Evolutionary conservation across 1,140 invertebrate species (phyloP).

Genomic region (Aleiodes sp.): DNA sequence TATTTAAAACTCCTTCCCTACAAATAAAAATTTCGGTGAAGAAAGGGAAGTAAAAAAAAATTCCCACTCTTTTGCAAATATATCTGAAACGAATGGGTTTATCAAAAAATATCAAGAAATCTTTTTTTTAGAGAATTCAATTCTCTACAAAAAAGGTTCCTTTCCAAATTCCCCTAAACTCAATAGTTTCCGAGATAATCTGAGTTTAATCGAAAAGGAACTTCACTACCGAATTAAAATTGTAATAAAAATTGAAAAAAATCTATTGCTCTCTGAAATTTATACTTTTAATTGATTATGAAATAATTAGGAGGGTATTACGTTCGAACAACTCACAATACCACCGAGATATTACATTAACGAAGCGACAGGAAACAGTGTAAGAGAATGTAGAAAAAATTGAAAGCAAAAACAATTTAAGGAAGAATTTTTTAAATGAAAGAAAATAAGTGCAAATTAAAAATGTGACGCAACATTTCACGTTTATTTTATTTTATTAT

Average conservation of each 20-base stretch:
- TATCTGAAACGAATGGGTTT: too few species aligned
- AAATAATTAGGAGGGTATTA: conserved; percentile 57
- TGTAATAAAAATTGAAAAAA: too few species aligned
- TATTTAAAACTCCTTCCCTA: conserved; percentile 8
- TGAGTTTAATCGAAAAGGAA: too few species aligned
- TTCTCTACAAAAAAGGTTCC: too few species aligned
- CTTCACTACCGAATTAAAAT: too few species aligned
- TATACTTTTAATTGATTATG: conserved; percentile 49
- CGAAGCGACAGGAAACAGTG: conserved; percentile 54
- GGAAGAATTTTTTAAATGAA: background rate
- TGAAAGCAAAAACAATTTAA: background rate
- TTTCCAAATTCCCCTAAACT: too few species aligned
- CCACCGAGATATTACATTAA: conserved; percentile 64
- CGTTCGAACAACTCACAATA: conserved; percentile 59
- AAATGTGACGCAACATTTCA: conserved; percentile 26
- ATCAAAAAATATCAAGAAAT: too few species aligned
- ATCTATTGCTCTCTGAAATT: conserved; percentile 32
- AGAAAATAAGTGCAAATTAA: background rate
- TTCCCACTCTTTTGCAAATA: conserved; percentile 22
- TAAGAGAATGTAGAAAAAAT: conserved; percentile 47
- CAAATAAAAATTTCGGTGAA: background rate
- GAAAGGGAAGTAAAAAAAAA: background rate
- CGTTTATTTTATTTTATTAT: conserved; percentile 21
- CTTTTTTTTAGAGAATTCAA: too few species aligned
- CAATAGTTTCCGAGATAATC: too few species aligned